A percentile compares a stretch with the other conserved stretches of the same genome.
Evolutionary conservation across 2,888 invertebrate species (phyloP).

Genomic region (Orthosia gracilis): DNA sequence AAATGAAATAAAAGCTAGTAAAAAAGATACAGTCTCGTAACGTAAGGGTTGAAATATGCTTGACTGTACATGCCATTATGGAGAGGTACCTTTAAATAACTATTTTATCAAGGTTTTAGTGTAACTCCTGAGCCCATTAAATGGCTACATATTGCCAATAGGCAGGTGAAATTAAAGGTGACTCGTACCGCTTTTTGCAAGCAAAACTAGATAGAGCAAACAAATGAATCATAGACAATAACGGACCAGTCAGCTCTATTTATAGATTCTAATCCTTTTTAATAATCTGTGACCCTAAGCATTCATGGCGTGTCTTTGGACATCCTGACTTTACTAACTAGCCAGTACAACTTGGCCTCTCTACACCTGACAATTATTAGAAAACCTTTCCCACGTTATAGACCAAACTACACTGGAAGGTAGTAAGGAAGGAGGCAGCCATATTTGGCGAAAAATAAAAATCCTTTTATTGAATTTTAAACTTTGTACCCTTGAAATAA

Average conservation of each 20-base stretch:
- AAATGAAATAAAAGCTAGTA: too few species aligned
- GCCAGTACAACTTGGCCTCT: slow-evolving; percentile 43
- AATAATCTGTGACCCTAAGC: slow-evolving; percentile 68
- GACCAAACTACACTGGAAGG: slow-evolving; percentile 45
- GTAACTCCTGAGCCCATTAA: neutral
- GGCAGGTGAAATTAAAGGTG: neutral
- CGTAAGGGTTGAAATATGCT: neutral
- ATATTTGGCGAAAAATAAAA: slow-evolving; percentile 57
- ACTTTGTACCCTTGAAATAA: slow-evolving; percentile 35
- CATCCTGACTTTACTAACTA: slow-evolving; percentile 67
- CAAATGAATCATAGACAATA: slow-evolving; percentile 41
- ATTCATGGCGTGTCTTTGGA: slow-evolving; percentile 70
- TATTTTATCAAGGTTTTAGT: too few species aligned
- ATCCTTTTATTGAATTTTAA: slow-evolving; percentile 29
- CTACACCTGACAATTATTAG: neutral
- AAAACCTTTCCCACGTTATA: slow-evolving; percentile 29
- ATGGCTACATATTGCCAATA: neutral
- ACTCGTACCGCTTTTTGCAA: neutral
- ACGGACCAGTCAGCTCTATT: slow-evolving; percentile 41
- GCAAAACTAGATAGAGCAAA: neutral
- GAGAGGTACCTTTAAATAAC: too few species aligned
- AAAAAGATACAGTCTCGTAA: neutral
- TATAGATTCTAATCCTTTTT: slow-evolving; percentile 59
- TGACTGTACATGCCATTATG: too few species aligned
- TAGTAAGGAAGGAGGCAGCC: slow-evolving; percentile 48